phyloP scores from a whole-genome alignment of 2,888 invertebrate species.

The Bimastos eiseni region DNA sequence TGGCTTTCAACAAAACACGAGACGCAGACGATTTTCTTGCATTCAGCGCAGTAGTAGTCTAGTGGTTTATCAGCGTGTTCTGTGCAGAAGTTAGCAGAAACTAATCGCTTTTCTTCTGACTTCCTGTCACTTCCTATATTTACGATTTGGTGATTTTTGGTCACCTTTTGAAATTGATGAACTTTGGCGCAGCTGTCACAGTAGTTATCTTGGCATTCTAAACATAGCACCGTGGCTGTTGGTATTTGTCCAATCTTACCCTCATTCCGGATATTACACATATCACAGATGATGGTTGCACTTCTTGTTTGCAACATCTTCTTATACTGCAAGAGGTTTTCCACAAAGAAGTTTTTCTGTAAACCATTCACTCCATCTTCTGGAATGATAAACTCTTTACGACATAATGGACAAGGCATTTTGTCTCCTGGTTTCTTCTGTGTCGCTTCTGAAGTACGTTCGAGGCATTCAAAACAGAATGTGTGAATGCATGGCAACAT shows the following conservation, averaged over 20 bases:
- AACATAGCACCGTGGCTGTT: background rate
- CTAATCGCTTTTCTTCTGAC: background rate
- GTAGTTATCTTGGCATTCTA: background rate
- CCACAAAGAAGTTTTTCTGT: background rate
- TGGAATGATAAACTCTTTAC: background rate
- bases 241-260: background rate
- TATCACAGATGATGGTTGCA: background rate
- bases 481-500: slow-evolving; percentile 13
- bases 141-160: background rate
- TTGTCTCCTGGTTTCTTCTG: background rate
- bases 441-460: background rate
- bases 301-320: background rate
- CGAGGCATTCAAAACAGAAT: background rate
- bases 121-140: background rate
- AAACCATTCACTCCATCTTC: background rate
- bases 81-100: background rate
- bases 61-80: background rate
- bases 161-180: background rate
- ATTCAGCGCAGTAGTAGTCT: background rate
- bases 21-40: background rate
- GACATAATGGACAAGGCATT: background rate
- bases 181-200: background rate
- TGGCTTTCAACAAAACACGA: background rate
- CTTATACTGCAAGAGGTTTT: background rate
- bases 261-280: background rate